Conservation (phyloP, 30 jellyfish, hydroid and myxozoan species). For the Phacellophora camtschatica region DNA sequence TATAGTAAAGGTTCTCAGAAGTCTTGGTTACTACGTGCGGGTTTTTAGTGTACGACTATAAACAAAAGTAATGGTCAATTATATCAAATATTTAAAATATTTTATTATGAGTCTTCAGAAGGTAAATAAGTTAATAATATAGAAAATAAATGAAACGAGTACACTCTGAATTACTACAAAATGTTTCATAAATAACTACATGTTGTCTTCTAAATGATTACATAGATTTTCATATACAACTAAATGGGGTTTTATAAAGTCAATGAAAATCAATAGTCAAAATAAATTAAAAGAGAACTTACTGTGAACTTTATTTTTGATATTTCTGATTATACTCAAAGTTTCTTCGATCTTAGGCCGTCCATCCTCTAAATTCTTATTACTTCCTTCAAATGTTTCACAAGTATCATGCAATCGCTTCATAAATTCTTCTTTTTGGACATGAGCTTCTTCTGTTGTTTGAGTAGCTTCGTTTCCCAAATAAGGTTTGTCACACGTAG, state of each 20-base stretch:
- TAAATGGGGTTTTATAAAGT: background rate
- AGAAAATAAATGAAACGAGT: too few relatives aligned
- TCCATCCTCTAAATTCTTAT: background rate
- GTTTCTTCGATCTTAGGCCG: background rate
- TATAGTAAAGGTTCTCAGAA: too few relatives aligned
- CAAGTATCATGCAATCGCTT: constrained; percentile 10
- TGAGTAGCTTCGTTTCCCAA: constrained; percentile 4
- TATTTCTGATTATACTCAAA: background rate
- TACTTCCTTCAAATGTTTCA: constrained; percentile 15
- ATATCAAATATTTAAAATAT: too few relatives aligned
- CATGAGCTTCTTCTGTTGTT: constrained; percentile 17
- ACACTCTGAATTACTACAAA: too few relatives aligned
- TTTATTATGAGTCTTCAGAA: too few relatives aligned
- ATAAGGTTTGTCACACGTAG: background rate
- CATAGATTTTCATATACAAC: too few relatives aligned
- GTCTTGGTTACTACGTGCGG: too few relatives aligned
- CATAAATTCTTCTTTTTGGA: background rate
- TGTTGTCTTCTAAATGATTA: too few relatives aligned
- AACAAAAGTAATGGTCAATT: too few relatives aligned
- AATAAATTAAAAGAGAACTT: background rate
- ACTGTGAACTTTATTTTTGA: constrained; percentile 10
- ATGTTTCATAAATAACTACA: too few relatives aligned
- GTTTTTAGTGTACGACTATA: too few relatives aligned
- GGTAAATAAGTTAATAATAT: too few relatives aligned
- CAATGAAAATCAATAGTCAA: background rate